Evolutionary conservation across 1,140 invertebrate genomes (phyloP), one percentile per base, ranked within the genome.

Genomic region (Drosophila mojavensis): DNA sequence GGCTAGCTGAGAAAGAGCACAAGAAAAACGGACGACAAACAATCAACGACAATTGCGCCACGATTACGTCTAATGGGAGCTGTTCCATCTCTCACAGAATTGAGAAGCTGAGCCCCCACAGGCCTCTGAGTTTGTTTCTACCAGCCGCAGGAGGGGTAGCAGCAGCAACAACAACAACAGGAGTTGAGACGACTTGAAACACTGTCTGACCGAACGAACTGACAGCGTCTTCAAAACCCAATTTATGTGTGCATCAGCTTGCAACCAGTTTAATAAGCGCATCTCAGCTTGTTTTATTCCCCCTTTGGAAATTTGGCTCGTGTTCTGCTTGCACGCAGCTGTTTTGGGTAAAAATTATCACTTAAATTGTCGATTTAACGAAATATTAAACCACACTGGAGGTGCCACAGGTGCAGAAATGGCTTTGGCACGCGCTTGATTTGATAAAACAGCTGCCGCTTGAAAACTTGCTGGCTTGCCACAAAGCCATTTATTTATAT

Each of bases 331-430:
- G 54, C 70, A 56, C 33, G 45, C 79, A 78, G 81, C 81, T 78
- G 82, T 67, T 81, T 65, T 78, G 79, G 55, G 55, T 59, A 66
- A 88, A 88, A 63, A 62, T 88, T 80, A 68, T 77, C 83, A 78
- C 79, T 89, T 89, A 88, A 79, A 86, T 86, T 88, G 83, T 88
- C 84, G 75, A 76, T 88, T 88, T 78, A 79, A 75, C 74, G 78
- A 75, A 78, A 75, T 26, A 78, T 73, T 86, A 62, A 68, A 51
- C 54, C 61, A 63, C 55, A 50, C 30, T 36, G 53, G n/a, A 47
- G 50, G 48, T 54, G 55, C 59, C 65, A 81, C 61, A 80, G 74
- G 59, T 77, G 80, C 72, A 69, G 59, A 24, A 54, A 20, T 30
- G 58, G 20, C 13, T 51, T 17, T 58, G 51, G 56, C 71, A 59